phyloP scores from a whole-genome alignment of 2,888 invertebrate species.

The Ischnura elegans region DNA sequence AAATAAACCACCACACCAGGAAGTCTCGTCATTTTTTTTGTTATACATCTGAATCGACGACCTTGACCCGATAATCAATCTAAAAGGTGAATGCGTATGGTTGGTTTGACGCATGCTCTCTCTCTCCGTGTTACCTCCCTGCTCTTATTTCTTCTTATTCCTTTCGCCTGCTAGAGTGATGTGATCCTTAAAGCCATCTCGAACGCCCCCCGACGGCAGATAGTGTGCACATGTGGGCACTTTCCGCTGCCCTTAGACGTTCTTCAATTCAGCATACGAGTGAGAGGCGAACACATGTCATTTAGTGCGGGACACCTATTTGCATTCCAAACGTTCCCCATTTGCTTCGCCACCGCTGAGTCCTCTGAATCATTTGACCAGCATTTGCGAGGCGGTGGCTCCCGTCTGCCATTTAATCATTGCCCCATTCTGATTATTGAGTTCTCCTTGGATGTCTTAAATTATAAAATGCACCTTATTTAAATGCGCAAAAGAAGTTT shows the following conservation, averaged over 20 bases:
- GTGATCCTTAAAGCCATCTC: not conserved
- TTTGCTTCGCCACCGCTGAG: not conserved
- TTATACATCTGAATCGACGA: constrained; percentile 43
- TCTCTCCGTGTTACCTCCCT: not conserved
- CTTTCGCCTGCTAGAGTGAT: not conserved
- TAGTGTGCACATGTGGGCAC: not conserved
- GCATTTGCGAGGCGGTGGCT: no score
- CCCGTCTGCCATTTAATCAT: no score
- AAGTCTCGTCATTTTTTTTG: constrained; percentile 42
- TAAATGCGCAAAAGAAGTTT: no score
- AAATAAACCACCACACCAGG: constrained; percentile 41
- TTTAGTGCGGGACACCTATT: not conserved
- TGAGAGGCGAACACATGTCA: not conserved
- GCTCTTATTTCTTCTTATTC: not conserved
- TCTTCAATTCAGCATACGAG: no score
- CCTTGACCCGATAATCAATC: constrained; percentile 63
- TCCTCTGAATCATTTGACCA: not conserved
- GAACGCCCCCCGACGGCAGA: not conserved
- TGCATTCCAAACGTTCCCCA: not conserved
- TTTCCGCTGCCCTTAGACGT: not conserved
- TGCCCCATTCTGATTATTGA: not conserved
- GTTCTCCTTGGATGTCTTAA: not conserved
- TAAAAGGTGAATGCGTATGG: constrained; percentile 42
- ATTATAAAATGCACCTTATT: not conserved
- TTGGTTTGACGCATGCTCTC: constrained; percentile 39